Evolutionary conservation across 2,888 invertebrate genomes (phyloP).

Genomic region (Amaurobius ferox): DNA sequence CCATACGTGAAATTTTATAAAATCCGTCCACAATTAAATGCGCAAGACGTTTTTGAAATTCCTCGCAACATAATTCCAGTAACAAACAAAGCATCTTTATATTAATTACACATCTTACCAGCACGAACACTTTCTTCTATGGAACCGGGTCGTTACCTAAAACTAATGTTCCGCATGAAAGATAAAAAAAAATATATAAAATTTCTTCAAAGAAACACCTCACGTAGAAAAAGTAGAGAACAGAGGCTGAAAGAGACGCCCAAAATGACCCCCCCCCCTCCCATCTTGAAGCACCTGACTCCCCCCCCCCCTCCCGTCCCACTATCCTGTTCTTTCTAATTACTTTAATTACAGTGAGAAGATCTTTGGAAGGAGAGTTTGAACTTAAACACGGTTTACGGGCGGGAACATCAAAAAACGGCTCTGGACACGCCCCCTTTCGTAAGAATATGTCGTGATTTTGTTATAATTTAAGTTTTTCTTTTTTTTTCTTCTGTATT

Average conservation of each 20-base stretch:
- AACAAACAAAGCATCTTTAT: not conserved
- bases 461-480: not conserved
- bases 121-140: not conserved
- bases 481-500: not conserved
- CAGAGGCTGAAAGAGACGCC: constrained; percentile 31
- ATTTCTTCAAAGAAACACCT: constrained; percentile 27
- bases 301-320: constrained; percentile 26
- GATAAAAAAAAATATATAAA: not conserved
- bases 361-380: constrained; percentile 36
- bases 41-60: not conserved
- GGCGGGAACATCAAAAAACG: constrained; percentile 20
- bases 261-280: constrained; percentile 35
- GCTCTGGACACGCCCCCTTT: constrained; percentile 19
- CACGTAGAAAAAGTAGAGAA: constrained; percentile 6
- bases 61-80: not conserved
- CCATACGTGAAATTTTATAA: too few species aligned
- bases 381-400: not conserved
- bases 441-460: constrained; percentile 6
- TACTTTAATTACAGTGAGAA: constrained; percentile 65
- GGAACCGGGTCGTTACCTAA: not conserved
- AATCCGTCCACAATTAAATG: too few species aligned
- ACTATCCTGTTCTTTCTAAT: constrained; percentile 47
- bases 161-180: not conserved
- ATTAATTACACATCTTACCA: not conserved
- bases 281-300: constrained; percentile 29